Base-by-base conservation (phyloP, 2,113 vertebrate genomes). In the Isurus oxyrinchus region DNA sequence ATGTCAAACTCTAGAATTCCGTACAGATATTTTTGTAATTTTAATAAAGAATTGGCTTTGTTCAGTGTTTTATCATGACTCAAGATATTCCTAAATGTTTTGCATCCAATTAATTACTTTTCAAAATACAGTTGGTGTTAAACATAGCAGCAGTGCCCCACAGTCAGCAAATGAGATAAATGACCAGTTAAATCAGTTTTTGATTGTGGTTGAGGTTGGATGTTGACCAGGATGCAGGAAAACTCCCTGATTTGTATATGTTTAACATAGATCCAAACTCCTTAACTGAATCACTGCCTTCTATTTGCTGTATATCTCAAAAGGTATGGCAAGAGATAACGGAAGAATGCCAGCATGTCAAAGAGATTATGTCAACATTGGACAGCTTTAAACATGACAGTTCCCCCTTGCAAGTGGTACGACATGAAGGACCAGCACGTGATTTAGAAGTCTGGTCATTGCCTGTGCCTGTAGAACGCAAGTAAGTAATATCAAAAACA, bases 291-390 rank as follows among this genome's bases (percentile, higher is more conserved):
- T 63, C 19, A 66, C 6, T 40, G 2, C 44, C 63, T 49, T 49
- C 21, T 53, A 25, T 35, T 67, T 95, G 25, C 55, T 55, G 19
- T 53, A 6, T 95, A 49, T 95, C 44, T 44, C 93, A 49, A 96
- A 97, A 99, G 99, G 97, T 99, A 97, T 99, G 99, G 98, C 99
- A 99, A 96, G 99, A 99, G 97, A 99, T 99, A 96, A 98, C 97
- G 72, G 98, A 99, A 96, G 99, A 99, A 98, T 98, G 98, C 90
- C 99, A 98, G 94, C 98, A 99, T 13, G 99, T 99, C 96, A 99
- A 98, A 97, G 99, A 99, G 96, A 99, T 99, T 96, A 99, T 99
- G 98, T 98, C 98, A 90, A 99, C 98, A 27, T 97, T 99, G 61
- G 99, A 99, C 97, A 98, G 98, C 97, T 99, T 99, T 97, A 99